These are phyloP conservation scores for Phenacoccus solenopsis DNA, from an alignment of 1,140 invertebrate genomes.

Conservation along the genomic window DNA sequence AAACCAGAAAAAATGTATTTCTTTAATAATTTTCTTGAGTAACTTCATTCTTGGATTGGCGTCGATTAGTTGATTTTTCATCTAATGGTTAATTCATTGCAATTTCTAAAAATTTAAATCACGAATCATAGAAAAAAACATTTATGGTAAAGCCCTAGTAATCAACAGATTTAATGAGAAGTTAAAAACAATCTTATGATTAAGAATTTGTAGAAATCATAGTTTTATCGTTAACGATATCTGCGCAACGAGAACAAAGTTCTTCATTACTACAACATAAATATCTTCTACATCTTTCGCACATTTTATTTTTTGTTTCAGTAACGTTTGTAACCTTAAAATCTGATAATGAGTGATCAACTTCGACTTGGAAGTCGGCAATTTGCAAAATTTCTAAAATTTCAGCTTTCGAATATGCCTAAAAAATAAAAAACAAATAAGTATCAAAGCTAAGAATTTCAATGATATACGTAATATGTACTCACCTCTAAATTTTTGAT, in stretches of 20 bases:
- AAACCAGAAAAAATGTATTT: too few species aligned
- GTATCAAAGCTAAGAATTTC: neutral
- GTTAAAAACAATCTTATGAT: too few species aligned
- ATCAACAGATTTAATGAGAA: too few species aligned
- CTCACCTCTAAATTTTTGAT: neutral
- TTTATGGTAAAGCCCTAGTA: too few species aligned
- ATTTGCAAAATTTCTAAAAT: neutral
- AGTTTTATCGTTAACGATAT: neutral
- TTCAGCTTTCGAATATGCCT: neutral
- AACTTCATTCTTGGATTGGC: too few species aligned
- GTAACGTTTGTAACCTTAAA: neutral
- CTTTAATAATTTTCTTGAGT: too few species aligned
- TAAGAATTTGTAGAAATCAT: neutral
- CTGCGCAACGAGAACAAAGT: neutral
- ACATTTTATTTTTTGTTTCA: neutral
- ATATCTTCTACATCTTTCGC: conserved; percentile 4
- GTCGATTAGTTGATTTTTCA: too few species aligned
- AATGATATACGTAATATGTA: neutral
- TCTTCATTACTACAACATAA: neutral
- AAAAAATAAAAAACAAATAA: neutral
- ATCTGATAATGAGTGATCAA: neutral
- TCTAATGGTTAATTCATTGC: too few species aligned
- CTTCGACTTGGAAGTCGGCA: neutral
- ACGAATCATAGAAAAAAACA: too few species aligned
- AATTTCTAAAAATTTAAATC: too few species aligned